Evolutionary conservation across 2,113 vertebrate genomes (phyloP), one percentile per base, ranked within the genome.

Genomic region (Patagioenas fasciata): DNA sequence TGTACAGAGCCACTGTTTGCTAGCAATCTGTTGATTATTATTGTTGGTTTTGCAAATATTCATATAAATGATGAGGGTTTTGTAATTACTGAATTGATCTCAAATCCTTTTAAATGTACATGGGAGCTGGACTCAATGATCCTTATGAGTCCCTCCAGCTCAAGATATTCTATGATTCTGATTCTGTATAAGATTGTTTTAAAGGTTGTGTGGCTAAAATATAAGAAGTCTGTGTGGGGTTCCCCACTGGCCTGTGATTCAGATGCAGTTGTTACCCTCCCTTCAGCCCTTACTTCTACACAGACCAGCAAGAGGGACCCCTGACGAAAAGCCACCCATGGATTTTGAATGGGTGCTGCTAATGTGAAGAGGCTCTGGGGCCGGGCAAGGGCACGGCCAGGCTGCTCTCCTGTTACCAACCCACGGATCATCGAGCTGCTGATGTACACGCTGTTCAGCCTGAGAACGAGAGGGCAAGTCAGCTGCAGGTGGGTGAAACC

Each of bases 401-500:
- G 18, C 18, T 24, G 34, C 50, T 38, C 62, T 57, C 17, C 12
- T 25, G 28, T 64, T 12, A 12, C 57, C 92, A 36, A 2, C 61
- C 25, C 14, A 17, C 42, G 19, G 28, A 4, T 54, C 24, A 6
- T 18, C 3, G 0, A 51, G 40, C 86, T 82, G 91, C 42, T 77
- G 95, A 67, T 58, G 92, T 80, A 74, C 84, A 38, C 5, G 1
- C 50, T 14, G 79, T 36, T 90, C 90, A 94, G 83, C 95, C 93
- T 85, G 92, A 91, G 95, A 96, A 88, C 5, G 3, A 36, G 80
- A 91, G 96, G 91, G 69, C 87, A 95, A 93, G 94, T 57, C 92
- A 82, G 85, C 92, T 89, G 72, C 95, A 78, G 91, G 70, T 95
- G 96, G 96, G 94, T 93, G 96, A 96, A 94, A 88, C 95, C 81